These are phyloP conservation scores for Hydroisotoma schaefferi DNA, from an alignment of 2,888 invertebrate species.

Conservation along the genomic window DNA sequence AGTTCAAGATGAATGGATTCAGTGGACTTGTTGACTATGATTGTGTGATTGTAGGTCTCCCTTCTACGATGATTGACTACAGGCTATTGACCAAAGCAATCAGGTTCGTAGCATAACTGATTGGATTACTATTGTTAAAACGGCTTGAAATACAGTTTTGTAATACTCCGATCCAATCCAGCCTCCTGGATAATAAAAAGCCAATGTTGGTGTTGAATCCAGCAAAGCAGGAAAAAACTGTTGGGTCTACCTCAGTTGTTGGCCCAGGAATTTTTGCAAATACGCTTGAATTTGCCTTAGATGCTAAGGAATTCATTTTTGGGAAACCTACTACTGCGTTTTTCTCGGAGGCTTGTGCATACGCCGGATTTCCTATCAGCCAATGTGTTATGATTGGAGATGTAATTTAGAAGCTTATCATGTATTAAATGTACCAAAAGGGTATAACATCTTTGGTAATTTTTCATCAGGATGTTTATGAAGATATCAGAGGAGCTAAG, in stretches of 20 bases:
- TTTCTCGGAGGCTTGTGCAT: conserved; percentile 13
- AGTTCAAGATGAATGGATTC: conserved; percentile 1
- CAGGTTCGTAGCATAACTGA: conserved; percentile 12
- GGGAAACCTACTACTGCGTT: conserved; percentile 21
- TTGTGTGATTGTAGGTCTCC: conserved; percentile 25
- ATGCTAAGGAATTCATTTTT: conserved; percentile 18
- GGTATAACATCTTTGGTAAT: not conserved
- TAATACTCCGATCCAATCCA: not conserved
- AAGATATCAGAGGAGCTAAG: conserved; percentile 22
- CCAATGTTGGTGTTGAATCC: conserved; percentile 20
- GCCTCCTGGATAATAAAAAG: conserved; percentile 16
- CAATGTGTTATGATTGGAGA: conserved; percentile 27
- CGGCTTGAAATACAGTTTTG: no score
- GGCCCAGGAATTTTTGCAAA: conserved; percentile 24
- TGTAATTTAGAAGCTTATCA: conserved; percentile 20
- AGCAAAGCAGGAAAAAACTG: conserved; percentile 11
- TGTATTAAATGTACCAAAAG: no score
- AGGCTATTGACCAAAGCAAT: conserved; percentile 25
- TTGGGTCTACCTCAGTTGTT: not conserved
- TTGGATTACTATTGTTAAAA: no score
- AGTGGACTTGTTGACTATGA: conserved; percentile 8
- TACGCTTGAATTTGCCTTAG: conserved; percentile 16
- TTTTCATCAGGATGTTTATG: conserved; percentile 18
- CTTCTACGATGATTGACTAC: conserved; percentile 27
- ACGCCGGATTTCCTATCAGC: conserved; percentile 6